A percentile compares a stretch with the other conserved stretches of the same genome.
These are phyloP conservation scores for Aricia artaxerxes DNA, from an alignment of 2,888 invertebrate genomes.

Conservation along the genomic window DNA sequence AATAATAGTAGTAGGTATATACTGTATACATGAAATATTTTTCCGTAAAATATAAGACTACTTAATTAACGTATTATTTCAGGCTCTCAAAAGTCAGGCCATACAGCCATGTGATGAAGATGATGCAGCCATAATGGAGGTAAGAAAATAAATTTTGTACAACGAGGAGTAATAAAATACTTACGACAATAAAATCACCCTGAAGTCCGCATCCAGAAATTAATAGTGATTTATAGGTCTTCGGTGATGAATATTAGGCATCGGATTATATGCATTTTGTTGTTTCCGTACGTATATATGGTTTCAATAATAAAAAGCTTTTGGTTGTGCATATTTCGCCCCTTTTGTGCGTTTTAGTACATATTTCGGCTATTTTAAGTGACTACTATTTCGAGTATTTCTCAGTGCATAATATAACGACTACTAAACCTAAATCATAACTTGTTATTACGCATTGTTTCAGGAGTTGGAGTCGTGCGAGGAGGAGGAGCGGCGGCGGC, in stretches of 20 bases:
- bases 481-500: constrained; percentile 77
- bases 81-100: constrained; percentile 71
- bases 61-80: constrained; percentile 39
- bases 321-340: no score
- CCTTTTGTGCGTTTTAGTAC: no score
- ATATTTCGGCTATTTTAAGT: no score
- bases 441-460: neutral
- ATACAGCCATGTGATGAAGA: constrained; percentile 68
- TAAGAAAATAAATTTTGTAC: constrained; percentile 49
- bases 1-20: neutral
- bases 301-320: no score
- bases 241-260: no score
- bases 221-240: no score
- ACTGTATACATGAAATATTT: neutral
- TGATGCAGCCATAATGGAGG: constrained; percentile 60
- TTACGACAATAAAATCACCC: neutral
- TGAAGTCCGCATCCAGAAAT: no score
- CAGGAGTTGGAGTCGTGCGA: constrained; percentile 61
- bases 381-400: no score
- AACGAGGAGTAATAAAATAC: no score
- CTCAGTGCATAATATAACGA: no score
- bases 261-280: no score
- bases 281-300: no score
- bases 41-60: neutral
- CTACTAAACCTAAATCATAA: neutral